Conservation (phyloP, 2,113 vertebrate genomes). For the Pantherophis guttatus region DNA sequence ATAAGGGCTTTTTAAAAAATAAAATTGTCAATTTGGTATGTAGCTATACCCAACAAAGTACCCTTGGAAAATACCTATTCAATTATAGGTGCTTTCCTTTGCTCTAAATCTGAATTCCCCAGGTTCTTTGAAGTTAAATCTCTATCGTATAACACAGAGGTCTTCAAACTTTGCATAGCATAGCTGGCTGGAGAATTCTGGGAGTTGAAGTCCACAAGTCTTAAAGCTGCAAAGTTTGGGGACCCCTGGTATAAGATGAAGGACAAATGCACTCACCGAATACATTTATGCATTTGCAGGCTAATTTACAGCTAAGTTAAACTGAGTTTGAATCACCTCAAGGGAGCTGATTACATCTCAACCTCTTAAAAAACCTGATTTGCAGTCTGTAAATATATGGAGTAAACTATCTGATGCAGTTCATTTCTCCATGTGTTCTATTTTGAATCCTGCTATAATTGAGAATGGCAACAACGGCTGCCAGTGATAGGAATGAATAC, state of each 20-base stretch:
- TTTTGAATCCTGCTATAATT: slow-evolving; percentile 41
- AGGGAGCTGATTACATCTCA: slow-evolving; percentile 23
- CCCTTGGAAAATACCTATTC: neutral
- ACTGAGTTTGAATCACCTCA: slow-evolving; percentile 32
- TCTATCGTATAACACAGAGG: neutral
- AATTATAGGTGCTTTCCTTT: neutral
- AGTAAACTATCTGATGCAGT: slow-evolving; percentile 26
- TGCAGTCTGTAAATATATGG: slow-evolving; percentile 24
- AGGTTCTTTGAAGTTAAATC: slow-evolving; percentile 5
- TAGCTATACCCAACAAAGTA: neutral
- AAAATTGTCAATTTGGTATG: neutral
- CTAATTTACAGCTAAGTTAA: slow-evolving; percentile 44
- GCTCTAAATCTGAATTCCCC: neutral
- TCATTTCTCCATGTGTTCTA: slow-evolving; percentile 43
- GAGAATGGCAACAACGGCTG: slow-evolving; percentile 40
- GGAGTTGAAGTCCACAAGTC: too few relatives aligned
- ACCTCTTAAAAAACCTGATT: slow-evolving; percentile 33
- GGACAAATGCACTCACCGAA: neutral
- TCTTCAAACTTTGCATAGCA: too few relatives aligned
- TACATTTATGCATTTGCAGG: slow-evolving; percentile 33
- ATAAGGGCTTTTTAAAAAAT: neutral
- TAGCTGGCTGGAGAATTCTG: too few relatives aligned
- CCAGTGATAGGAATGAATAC: slow-evolving; percentile 29
- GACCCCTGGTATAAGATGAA: neutral
- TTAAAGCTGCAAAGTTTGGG: too few relatives aligned